Evolutionary conservation across 1,140 invertebrate species (phyloP).

Genomic region (Drosophila suzukii): DNA sequence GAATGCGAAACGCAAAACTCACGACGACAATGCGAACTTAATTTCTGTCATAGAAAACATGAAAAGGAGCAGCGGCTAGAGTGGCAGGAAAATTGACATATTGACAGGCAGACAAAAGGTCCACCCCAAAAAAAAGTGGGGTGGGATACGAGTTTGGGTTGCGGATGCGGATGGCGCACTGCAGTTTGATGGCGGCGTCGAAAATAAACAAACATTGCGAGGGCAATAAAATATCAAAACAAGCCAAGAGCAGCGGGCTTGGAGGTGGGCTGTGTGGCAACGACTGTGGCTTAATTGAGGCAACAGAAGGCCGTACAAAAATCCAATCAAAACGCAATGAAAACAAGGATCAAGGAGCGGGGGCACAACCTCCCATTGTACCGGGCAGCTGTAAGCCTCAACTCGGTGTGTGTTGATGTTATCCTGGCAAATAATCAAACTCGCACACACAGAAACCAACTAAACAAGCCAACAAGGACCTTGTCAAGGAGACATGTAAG

Average conservation of each 20-base stretch:
- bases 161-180: slow-evolving; percentile 37
- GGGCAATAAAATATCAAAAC: slow-evolving; percentile 75
- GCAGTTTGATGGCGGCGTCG: slow-evolving; percentile 67
- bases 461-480: slow-evolving; percentile 65
- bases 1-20: slow-evolving; percentile 58
- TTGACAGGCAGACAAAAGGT: slow-evolving; percentile 76
- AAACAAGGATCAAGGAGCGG: slow-evolving; percentile 47
- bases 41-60: slow-evolving; percentile 75
- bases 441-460: slow-evolving; percentile 15
- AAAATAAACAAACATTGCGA: slow-evolving; percentile 81
- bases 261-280: slow-evolving; percentile 6
- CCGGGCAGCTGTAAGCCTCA: slow-evolving; percentile 37
- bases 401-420: slow-evolving; percentile 69
- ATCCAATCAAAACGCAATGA: slow-evolving; percentile 81
- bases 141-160: background rate
- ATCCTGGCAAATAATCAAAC: slow-evolving; percentile 77
- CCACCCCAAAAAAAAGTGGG: slow-evolving; percentile 12
- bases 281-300: slow-evolving; percentile 69
- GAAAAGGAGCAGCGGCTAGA: slow-evolving; percentile 55
- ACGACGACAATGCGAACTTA: slow-evolving; percentile 73
- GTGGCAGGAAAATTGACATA: slow-evolving; percentile 70
- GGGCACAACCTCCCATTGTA: slow-evolving; percentile 41
- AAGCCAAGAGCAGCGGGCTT: slow-evolving; percentile 15
- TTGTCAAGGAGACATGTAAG: slow-evolving; percentile 73
- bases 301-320: slow-evolving; percentile 70